Conservation (phyloP, 1,140 invertebrate genomes). For the Drosophila navojoa region DNA sequence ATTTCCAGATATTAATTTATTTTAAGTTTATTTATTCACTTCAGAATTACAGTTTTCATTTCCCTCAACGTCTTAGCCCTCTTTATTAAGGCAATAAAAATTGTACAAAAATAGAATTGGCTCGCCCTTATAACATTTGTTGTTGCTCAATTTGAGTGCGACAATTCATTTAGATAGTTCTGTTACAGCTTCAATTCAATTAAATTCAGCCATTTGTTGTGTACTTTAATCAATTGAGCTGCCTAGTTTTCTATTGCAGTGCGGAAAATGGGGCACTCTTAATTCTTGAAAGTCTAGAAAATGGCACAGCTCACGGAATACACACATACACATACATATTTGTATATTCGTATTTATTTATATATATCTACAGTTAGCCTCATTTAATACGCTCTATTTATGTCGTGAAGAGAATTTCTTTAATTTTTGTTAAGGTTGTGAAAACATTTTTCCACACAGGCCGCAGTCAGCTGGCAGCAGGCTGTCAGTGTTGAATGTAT, state of each 20-base stretch:
- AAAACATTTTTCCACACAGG: conserved; percentile 49
- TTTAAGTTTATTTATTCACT: too few species aligned
- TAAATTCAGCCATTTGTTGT: conserved; percentile 24
- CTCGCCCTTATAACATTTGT: background rate
- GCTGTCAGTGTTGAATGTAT: conserved; percentile 44
- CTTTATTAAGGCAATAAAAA: too few species aligned
- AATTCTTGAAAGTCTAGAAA: conserved; percentile 5
- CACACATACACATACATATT: background rate
- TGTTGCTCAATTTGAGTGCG: background rate
- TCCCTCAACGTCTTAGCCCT: too few species aligned
- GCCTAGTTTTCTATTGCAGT: conserved; percentile 19
- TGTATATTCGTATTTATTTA: background rate
- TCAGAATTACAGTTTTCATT: too few species aligned
- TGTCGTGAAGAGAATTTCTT: conserved; percentile 34
- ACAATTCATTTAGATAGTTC: conserved; percentile 10
- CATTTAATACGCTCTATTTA: conserved; percentile 41
- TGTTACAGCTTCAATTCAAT: conserved; percentile 42
- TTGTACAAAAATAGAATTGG: background rate
- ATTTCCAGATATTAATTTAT: too few species aligned
- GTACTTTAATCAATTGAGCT: conserved; percentile 36
- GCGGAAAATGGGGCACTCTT: conserved; percentile 12
- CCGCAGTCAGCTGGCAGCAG: conserved; percentile 7
- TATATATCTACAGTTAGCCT: conserved; percentile 1
- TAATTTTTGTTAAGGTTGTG: conserved; percentile 60
- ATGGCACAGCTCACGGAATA: background rate